Evolutionary conservation across 1,140 invertebrate genomes (phyloP).

Genomic region (Macrotrachela quadricornifera): DNA sequence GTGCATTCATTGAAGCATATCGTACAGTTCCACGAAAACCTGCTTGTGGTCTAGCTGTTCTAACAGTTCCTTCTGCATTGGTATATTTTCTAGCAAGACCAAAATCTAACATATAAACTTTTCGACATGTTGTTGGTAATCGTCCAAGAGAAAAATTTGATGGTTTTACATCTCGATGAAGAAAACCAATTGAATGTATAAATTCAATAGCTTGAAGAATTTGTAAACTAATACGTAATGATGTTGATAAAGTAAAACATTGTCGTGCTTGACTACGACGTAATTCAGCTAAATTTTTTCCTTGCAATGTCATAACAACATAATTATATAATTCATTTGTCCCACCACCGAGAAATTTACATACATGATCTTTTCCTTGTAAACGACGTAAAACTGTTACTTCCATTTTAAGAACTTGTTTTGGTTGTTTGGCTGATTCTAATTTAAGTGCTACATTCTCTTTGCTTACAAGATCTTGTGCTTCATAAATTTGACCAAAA

Average conservation of each 20-base stretch:
- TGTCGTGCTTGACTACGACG: conserved; percentile 72
- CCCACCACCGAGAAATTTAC: conserved; percentile 91
- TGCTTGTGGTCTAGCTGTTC: conserved; percentile 81
- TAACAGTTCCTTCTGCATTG: conserved; percentile 72
- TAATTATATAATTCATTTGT: conserved; percentile 97
- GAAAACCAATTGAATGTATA: conserved; percentile 94
- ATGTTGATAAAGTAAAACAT: conserved; percentile 86
- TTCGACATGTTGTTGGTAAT: conserved; percentile 57
- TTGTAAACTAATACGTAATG: conserved; percentile 75
- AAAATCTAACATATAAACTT: conserved; percentile 97
- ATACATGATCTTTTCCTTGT: conserved; percentile 62
- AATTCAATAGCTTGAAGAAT: conserved; percentile 92
- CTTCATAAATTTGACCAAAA: conserved; percentile 99
- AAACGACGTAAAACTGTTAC: conserved; percentile 78
- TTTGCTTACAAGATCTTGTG: conserved; percentile 75
- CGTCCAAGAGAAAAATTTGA: conserved; percentile 98
- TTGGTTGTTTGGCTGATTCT: conserved; percentile 84
- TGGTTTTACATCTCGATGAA: conserved; percentile 98
- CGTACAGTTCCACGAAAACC: conserved; percentile 94
- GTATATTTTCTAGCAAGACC: conserved; percentile 92
- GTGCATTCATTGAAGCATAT: conserved; percentile 97
- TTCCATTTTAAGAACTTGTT: conserved; percentile 99
- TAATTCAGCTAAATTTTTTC: conserved; percentile 87
- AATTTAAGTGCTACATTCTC: conserved; percentile 92
- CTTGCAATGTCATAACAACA: conserved; percentile 97